phyloP scores from a whole-genome alignment of 2,797 vertebrate genomes.

The Luscinia megarhynchos region DNA sequence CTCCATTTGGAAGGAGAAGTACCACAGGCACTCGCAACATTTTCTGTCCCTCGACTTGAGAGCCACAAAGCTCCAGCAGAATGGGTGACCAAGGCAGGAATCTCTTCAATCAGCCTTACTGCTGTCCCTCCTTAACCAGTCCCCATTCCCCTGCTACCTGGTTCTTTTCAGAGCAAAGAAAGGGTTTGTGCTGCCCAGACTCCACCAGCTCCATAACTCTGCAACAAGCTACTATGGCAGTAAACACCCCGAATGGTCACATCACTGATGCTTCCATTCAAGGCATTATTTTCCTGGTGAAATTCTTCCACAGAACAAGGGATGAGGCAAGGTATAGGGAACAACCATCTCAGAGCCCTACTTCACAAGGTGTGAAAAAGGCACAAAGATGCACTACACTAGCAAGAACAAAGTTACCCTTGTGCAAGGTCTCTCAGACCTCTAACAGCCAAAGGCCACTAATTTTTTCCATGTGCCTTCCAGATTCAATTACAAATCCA shows the following conservation, averaged over 20 bases:
- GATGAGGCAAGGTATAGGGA: not conserved
- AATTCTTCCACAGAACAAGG: not conserved
- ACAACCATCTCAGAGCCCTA: not conserved
- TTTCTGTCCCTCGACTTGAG: not conserved
- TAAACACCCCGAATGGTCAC: not conserved
- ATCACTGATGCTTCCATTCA: not conserved
- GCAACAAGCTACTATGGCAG: not conserved
- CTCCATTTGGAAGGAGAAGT: not conserved
- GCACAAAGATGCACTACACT: not conserved
- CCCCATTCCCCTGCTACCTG: not conserved
- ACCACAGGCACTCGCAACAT: not conserved
- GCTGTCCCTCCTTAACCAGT: not conserved
- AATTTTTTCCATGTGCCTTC: not conserved
- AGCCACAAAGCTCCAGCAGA: not conserved
- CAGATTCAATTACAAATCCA: constrained; percentile 6
- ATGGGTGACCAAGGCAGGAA: not conserved
- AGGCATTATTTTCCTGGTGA: not conserved
- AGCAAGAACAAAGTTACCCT: not conserved
- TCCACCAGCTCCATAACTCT: not conserved
- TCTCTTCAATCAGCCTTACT: not conserved
- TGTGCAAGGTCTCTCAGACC: not conserved
- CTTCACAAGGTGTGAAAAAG: not conserved
- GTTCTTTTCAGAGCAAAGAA: not conserved
- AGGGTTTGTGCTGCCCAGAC: not conserved
- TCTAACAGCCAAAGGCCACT: not conserved